Conservation (phyloP, 2,797 vertebrate species). For the Hemibagrus guttatus region DNA sequence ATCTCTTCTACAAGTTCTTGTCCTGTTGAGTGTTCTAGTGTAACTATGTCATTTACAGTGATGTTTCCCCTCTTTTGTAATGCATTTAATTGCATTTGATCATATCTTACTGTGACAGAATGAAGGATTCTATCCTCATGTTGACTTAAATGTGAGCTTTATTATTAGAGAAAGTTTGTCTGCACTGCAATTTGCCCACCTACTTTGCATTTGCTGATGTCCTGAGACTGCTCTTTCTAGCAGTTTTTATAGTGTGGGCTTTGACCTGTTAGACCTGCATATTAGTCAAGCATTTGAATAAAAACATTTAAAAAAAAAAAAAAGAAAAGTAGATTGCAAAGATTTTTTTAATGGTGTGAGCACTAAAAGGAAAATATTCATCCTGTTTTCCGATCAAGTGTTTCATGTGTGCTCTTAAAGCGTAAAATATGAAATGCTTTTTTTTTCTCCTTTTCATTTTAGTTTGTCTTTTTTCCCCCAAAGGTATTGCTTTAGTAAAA, state of each 20-base stretch:
- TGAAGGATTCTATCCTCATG: conserved; percentile 46
- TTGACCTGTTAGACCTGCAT: conserved; percentile 58
- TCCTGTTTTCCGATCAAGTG: conserved; percentile 3
- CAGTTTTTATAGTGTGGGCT: conserved; percentile 48
- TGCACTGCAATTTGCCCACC: conserved; percentile 10
- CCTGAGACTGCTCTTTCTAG: conserved; percentile 43
- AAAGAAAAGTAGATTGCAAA: conserved; percentile 53
- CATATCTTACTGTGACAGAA: conserved; percentile 53
- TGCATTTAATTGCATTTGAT: conserved; percentile 19
- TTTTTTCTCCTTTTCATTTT: background rate
- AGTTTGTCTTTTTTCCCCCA: background rate
- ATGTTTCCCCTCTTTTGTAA: conserved; percentile 46
- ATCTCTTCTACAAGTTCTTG: conserved; percentile 33
- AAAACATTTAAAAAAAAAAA: conserved; percentile 64
- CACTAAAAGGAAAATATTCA: conserved; percentile 27
- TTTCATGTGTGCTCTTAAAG: conserved; percentile 22
- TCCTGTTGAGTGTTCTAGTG: conserved; percentile 51
- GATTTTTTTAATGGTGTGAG: conserved; percentile 55
- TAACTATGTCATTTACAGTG: conserved; percentile 36
- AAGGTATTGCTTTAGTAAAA: background rate
- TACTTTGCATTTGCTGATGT: conserved; percentile 49
- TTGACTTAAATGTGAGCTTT: conserved; percentile 56
- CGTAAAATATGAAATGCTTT: conserved; percentile 18
- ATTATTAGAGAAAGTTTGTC: conserved; percentile 49
- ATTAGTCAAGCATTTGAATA: conserved; percentile 61